Evolutionary conservation across 35 echinoderm and acorn worm genomes (phyloP), one percentile per base, ranked within the genome.

Genomic region (Holothuria glaberrima): DNA sequence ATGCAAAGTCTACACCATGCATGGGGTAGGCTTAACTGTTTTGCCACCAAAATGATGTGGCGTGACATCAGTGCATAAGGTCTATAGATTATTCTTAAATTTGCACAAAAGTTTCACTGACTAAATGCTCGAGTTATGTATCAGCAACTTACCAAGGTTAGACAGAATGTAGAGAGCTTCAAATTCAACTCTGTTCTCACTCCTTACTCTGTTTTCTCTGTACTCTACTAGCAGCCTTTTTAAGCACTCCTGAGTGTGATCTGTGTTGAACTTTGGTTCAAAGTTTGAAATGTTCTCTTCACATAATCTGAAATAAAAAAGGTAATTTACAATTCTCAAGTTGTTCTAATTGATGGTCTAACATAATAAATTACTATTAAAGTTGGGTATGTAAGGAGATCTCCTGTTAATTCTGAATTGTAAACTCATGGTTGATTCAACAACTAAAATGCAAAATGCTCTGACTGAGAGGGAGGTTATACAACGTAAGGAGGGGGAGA

Each of bases 181-280:
- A 74, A 96, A 88, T 64, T 79, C 83, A 57, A 71, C 56, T n/a
- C 91, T 24, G 48, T 65, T 28, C 6, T 60, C 46, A 44, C 83
- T 87, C 24, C 19, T 52, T 0, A 64, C 0, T 20, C 56, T 7
- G 44, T 70, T 32, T 35, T 90, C 89, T 12, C 26, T 88, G 50
- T 90, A 93, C 22, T 90, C 27, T 17, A 87, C 79, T 12, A 96
- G 88, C n/a, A 96, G 88, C 34, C 94, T 33, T 87, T 96, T 92
- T 22, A 96, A 59, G 34, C 91, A 90, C 72, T 96, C 94, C 22
- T 92, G 87, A 64, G 87, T 61, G 35, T 96, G 94, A 67, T 95
- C 94, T 18, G 16, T 27, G 80, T 95, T 95, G 29, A 95, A 89
- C 61, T 95, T 95, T n/a, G 69, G 57, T 38, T 90, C 94, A 95